phyloP scores from a whole-genome alignment of 2,797 vertebrate species.

The Huso huso region DNA sequence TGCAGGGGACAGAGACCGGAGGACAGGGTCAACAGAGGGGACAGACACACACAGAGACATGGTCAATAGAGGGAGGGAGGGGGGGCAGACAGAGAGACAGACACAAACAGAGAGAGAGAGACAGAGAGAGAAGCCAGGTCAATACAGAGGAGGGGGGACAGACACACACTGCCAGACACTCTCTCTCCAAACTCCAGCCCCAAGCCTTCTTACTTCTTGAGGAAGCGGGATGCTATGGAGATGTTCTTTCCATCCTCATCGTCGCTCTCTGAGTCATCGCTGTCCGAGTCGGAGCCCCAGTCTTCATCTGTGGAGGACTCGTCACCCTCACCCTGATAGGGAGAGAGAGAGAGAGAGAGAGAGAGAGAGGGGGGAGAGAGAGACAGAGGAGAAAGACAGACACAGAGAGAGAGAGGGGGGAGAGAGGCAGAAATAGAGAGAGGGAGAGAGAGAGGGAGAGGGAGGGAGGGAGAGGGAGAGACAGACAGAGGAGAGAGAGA shows the following conservation, averaged over 20 bases:
- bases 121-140: too few species aligned
- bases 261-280: slow-evolving; percentile 70
- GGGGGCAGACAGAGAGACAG: neutral
- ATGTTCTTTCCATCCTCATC: slow-evolving; percentile 66
- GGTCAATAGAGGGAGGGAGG: neutral
- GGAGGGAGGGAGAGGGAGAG: too few species aligned
- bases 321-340: slow-evolving; percentile 56
- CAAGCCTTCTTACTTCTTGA: slow-evolving; percentile 70
- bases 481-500: too few species aligned
- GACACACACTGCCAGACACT: neutral
- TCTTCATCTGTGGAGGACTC: slow-evolving; percentile 74
- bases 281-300: slow-evolving; percentile 69
- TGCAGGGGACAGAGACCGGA: slow-evolving; percentile 12
- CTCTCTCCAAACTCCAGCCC: neutral
- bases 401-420: neutral
- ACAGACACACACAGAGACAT: neutral
- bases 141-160: too few species aligned
- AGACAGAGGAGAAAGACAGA: neutral
- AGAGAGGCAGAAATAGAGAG: too few species aligned
- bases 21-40: neutral
- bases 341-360: slow-evolving; percentile 12
- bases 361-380: neutral
- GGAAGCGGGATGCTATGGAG: slow-evolving; percentile 70
- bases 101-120: neutral
- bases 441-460: too few species aligned